Conservation (phyloP, 2,113 vertebrate species). For the Apaloderma vittatum region DNA sequence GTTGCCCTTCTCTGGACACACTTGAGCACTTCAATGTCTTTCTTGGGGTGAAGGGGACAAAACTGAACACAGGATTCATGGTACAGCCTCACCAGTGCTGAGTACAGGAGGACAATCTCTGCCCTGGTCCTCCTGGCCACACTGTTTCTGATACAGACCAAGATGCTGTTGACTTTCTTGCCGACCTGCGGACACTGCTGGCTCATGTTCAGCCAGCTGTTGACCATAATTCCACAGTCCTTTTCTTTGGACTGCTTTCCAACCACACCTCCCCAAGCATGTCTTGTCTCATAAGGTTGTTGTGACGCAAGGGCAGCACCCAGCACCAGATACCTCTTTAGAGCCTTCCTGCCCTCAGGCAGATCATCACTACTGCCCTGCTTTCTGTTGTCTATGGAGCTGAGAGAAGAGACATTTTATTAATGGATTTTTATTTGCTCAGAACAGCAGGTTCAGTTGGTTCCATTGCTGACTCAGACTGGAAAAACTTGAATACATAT, state of each 20-base stretch:
- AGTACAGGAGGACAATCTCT: not conserved
- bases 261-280: not conserved
- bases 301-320: not conserved
- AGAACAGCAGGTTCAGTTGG: not conserved
- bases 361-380: rapidly evolving
- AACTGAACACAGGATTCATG: rapidly evolving
- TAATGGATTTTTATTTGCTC: not conserved
- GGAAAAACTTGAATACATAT: not conserved
- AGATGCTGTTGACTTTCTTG: not conserved
- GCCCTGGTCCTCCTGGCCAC: not conserved
- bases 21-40: not conserved
- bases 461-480: not conserved
- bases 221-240: rapidly evolving
- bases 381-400: not conserved
- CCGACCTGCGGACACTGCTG: not conserved
- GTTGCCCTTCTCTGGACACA: rapidly evolving
- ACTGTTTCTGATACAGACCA: not conserved
- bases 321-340: rapidly evolving
- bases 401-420: not conserved
- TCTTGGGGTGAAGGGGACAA: not conserved
- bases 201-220: rapidly evolving
- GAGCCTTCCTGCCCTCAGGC: not conserved
- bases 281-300: rapidly evolving
- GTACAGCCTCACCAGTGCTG: rapidly evolving
- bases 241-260: not conserved